These are phyloP conservation scores for Tachina lurida DNA, from an alignment of 2,888 invertebrate species.

Conservation along the genomic window DNA sequence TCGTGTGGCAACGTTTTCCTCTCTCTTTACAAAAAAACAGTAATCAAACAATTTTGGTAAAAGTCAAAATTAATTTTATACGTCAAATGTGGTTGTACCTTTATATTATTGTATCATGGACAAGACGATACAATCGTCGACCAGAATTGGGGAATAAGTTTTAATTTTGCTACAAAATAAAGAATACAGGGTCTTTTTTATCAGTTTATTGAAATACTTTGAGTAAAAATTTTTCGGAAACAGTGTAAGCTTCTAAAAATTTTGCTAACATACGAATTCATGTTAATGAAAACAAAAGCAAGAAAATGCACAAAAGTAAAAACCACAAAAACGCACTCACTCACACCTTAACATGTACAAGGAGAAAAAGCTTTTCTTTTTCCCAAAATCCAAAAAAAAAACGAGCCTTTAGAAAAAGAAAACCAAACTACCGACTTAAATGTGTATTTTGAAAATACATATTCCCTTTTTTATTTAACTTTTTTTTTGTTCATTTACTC, in stretches of 20 bases:
- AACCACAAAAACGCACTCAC: slow-evolving; percentile 35
- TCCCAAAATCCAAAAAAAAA: not conserved
- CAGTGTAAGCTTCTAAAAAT: slow-evolving; percentile 11
- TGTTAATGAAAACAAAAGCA: slow-evolving; percentile 22
- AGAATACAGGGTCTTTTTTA: not conserved
- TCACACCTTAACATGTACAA: not conserved
- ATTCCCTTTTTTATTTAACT: slow-evolving; percentile 9
- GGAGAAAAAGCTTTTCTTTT: not conserved
- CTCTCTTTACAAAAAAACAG: too few species aligned
- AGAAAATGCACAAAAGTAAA: slow-evolving; percentile 22
- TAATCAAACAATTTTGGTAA: too few species aligned
- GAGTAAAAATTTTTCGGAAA: not conserved
- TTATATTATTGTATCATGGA: too few species aligned
- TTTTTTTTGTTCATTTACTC: slow-evolving; percentile 1
- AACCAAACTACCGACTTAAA: slow-evolving; percentile 15
- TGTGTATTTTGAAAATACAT: slow-evolving; percentile 26
- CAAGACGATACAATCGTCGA: too few species aligned
- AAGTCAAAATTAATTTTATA: too few species aligned
- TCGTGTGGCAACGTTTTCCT: too few species aligned
- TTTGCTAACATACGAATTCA: slow-evolving; percentile 5
- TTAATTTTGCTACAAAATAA: not conserved
- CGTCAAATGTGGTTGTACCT: too few species aligned
- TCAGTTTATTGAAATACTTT: too few species aligned
- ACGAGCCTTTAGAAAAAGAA: not conserved
- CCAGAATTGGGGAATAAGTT: too few species aligned